Base-by-base conservation (phyloP, 1,140 invertebrate species). In the Monomorium pharaonis region DNA sequence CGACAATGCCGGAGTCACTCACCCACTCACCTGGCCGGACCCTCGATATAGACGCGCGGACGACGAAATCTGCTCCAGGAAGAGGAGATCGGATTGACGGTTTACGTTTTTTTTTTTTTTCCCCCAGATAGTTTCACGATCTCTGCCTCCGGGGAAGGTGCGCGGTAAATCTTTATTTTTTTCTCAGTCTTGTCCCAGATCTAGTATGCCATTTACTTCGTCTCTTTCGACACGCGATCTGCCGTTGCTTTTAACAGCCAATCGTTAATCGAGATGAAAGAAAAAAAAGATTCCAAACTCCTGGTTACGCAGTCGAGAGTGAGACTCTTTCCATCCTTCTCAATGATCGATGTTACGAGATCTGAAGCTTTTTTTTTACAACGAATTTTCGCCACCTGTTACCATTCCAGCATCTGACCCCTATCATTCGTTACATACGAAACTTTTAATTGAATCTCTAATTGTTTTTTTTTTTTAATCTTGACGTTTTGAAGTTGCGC, bases 1-100 rank as follows among this genome's bases (percentile, higher is more conserved):
- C 88, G 94, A 95, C 94, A 95, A 94, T 94, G 89, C 91, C 86
- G 51, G 87, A 93, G 92, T 94, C 92, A 94, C 87, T 94, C 93
- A 93, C 92, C 94, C 92, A 94, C 92, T 94, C 93, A 93, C 91
- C 93, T 92, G 92, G 89, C 89, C 88, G 76, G 81, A 42, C 67
- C 86, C 81, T 88, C 89, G 88, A 90, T 88, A 90, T 90, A 90
- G 83, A 89, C 67, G 51, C 67, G 51, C 88, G 85, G 74, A 54
- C 51, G 47, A 87, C 89, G 89, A 90, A 90, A 87, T 90, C 80
- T 75, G 54, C 58, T 60, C 24, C 76, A 24, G 33, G 49, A 77
- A 67, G 44, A 30, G 60, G 70, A 67, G 21, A 42, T 21, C 12
- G 65, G 60, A 89, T 69, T 30, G 74, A 85, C 72, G 70, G 56